Conservation (phyloP, 2,113 vertebrate genomes). For the Brachionichthys hirsutus region DNA sequence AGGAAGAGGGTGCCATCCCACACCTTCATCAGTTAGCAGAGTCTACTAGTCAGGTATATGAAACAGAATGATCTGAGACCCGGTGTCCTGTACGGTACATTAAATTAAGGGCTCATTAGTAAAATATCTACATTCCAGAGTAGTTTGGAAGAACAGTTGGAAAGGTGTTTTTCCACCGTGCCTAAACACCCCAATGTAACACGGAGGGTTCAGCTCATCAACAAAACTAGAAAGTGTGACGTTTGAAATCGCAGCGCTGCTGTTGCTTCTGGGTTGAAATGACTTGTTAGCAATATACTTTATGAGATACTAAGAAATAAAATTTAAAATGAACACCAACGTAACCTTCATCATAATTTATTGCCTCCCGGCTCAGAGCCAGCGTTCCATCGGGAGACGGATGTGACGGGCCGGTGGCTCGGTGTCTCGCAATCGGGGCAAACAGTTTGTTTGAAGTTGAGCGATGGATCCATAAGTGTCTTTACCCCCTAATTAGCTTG, state of each 20-base stretch:
- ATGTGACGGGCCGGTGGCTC: slow-evolving; percentile 29
- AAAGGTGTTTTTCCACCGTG: slow-evolving; percentile 34
- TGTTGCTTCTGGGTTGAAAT: slow-evolving; percentile 46
- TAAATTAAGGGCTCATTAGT: slow-evolving; percentile 39
- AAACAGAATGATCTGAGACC: background rate
- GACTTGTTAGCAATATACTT: slow-evolving; percentile 50
- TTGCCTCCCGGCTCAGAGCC: slow-evolving; percentile 28
- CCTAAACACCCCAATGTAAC: slow-evolving; percentile 24
- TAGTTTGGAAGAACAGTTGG: slow-evolving; percentile 15
- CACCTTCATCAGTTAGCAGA: slow-evolving; percentile 5
- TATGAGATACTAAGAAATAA: slow-evolving; percentile 43
- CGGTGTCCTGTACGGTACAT: slow-evolving; percentile 14
- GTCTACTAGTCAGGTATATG: background rate
- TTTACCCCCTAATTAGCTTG: slow-evolving; percentile 14
- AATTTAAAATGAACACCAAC: slow-evolving; percentile 33
- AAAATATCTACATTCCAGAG: slow-evolving; percentile 25
- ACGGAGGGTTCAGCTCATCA: slow-evolving; percentile 52
- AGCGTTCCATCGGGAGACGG: slow-evolving; percentile 13
- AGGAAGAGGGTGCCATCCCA: slow-evolving; percentile 1
- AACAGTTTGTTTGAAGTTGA: slow-evolving; percentile 9
- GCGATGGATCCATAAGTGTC: slow-evolving; percentile 17
- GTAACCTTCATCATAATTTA: slow-evolving; percentile 37
- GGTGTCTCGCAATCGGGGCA: slow-evolving; percentile 3
- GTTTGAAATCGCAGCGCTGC: slow-evolving; percentile 36
- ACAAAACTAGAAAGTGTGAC: slow-evolving; percentile 52